Evolutionary conservation across 2,113 vertebrate species (phyloP).

Genomic region (Thermophis baileyi): DNA sequence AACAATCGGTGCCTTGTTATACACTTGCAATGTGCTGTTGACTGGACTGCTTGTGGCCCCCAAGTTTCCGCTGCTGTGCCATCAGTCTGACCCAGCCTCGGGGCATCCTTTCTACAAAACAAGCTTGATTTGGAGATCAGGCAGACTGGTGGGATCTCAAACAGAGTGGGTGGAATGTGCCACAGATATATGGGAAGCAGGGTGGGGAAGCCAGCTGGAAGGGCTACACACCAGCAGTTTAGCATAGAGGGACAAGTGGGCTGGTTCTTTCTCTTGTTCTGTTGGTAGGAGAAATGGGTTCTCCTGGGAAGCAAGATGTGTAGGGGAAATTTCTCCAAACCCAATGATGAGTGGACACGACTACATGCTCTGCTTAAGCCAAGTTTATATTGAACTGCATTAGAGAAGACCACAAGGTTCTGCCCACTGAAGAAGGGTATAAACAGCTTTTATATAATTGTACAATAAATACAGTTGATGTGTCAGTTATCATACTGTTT

Average conservation of each 20-base stretch:
- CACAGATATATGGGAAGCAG: background rate
- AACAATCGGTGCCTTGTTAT: slow-evolving; percentile 14
- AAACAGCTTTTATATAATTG: background rate
- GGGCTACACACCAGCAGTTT: background rate
- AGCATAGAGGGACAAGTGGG: background rate
- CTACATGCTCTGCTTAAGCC: background rate
- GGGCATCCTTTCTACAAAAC: background rate
- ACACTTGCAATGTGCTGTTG: background rate
- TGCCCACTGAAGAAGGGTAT: background rate
- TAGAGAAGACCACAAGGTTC: background rate
- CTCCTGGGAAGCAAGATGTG: background rate
- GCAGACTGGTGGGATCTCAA: background rate
- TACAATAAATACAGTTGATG: background rate
- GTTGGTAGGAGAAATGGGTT: background rate
- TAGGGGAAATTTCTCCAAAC: background rate
- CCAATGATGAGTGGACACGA: background rate
- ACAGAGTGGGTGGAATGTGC: background rate
- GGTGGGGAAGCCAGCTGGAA: background rate
- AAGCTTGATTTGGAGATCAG: background rate
- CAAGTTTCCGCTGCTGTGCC: slow-evolving; percentile 16
- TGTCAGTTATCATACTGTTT: background rate
- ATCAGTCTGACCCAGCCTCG: background rate
- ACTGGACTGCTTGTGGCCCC: background rate
- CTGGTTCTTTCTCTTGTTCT: background rate
- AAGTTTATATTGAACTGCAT: background rate